Evolutionary conservation across 2,888 invertebrate species (phyloP).

Genomic region (Archips xylosteana): DNA sequence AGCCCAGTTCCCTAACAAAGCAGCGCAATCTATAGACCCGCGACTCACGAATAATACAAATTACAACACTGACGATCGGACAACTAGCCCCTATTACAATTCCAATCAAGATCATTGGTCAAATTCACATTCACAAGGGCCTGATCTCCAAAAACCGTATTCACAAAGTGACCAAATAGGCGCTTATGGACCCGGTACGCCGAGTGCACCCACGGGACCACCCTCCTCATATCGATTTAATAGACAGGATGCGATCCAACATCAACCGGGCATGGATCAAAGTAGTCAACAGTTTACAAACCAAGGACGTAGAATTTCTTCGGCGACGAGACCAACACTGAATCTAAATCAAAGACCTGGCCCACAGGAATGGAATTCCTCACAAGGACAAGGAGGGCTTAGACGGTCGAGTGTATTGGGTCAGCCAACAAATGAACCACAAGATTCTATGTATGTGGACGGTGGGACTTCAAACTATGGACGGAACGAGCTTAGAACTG

Average conservation of each 20-base stretch:
- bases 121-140: constrained; percentile 59
- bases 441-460: constrained; percentile 66
- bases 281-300: constrained; percentile 69
- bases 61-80: constrained; percentile 70
- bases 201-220: constrained; percentile 56
- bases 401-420: constrained; percentile 75
- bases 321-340: constrained; percentile 63
- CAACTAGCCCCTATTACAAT: constrained; percentile 65
- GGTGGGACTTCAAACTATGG: constrained; percentile 61
- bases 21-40: constrained; percentile 67
- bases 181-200: constrained; percentile 59
- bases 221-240: constrained; percentile 61
- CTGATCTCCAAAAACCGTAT: constrained; percentile 68
- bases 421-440: constrained; percentile 69
- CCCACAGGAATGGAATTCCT: constrained; percentile 69
- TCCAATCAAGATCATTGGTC: constrained; percentile 72
- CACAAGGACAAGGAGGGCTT: constrained; percentile 66
- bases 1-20: constrained; percentile 62
- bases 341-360: constrained; percentile 70
- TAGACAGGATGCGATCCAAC: constrained; percentile 65
- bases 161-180: constrained; percentile 64
- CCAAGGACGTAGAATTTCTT: constrained; percentile 70
- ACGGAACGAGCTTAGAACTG: constrained; percentile 71
- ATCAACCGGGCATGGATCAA: constrained; percentile 71
- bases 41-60: constrained; percentile 71